phyloP scores from a whole-genome alignment of 1,140 invertebrate genomes.

The Parapsyche elsis region DNA sequence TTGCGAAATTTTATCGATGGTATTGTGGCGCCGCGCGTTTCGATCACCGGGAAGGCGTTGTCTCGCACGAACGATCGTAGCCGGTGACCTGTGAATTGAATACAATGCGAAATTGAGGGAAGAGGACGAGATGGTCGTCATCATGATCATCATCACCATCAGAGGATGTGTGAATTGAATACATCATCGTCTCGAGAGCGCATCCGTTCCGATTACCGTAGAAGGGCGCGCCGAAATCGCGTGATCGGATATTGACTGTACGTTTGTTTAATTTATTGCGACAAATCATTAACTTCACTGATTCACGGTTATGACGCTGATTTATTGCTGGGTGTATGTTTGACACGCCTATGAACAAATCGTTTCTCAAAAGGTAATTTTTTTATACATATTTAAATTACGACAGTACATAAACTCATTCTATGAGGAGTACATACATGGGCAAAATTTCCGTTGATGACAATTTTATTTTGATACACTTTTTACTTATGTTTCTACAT shows the following conservation, averaged over 20 bases:
- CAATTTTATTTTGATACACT: too few species aligned
- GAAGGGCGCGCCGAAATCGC: not conserved
- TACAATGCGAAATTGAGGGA: not conserved
- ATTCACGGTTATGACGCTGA: too few species aligned
- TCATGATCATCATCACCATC: not conserved
- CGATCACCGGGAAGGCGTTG: not conserved
- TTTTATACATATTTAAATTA: too few species aligned
- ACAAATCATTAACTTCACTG: too few species aligned
- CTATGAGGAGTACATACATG: too few species aligned
- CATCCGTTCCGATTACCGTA: not conserved
- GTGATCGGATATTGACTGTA: not conserved
- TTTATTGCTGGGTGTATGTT: too few species aligned
- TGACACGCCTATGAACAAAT: too few species aligned
- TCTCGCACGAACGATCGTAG: not conserved
- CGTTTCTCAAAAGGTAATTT: too few species aligned
- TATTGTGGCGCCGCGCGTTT: not conserved
- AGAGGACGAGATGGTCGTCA: not conserved
- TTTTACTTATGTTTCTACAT: too few species aligned
- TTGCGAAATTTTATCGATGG: not conserved
- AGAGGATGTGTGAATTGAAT: constrained; percentile 3
- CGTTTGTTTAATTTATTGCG: not conserved
- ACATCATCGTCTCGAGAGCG: not conserved
- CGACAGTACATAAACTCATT: too few species aligned
- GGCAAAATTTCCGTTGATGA: too few species aligned
- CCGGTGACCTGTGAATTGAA: not conserved